Base-by-base conservation (phyloP, 2,113 vertebrate genomes). In the Acanthisitta chloris region DNA sequence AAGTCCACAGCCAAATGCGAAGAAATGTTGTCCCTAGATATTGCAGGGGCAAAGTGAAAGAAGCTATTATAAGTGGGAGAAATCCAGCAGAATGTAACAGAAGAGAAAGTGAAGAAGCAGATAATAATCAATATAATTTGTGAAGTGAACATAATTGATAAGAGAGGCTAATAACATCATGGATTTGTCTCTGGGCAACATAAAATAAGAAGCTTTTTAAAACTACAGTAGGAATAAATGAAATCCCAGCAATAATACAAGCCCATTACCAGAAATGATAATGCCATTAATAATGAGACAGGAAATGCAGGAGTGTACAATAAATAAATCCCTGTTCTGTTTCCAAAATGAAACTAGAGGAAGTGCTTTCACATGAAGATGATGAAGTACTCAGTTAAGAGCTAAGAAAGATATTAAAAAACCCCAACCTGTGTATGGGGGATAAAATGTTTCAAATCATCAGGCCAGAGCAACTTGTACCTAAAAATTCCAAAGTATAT, bases 401-500 rank as follows among this genome's bases (percentile, higher is more conserved):
- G 29, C 26, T 46, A 26, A 92, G 57, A 92, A 88, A 86, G 42
- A 51, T 42, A 78, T 51, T 82, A 28, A 16, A 38, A 85, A 61
- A 25, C 0, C 0, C 1, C 13, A 78, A 5, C 1, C 1, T 15
- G 73, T 66, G 9, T 43, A 62, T 0, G 1, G 14, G 6, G 24
- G 4, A 86, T 73, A 88, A 82, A 78, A 66, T 0, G 0, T 76
- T 86, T 86, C 24, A 51, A 83, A 92, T 74, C 82, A 90, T 20
- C 20, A 58, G n/a, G 12, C 10, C 29, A 58, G 38, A 31, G 34
- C 36, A 73, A 62, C 34, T 61, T 61, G 46, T 2, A 81, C 17
- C 20, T 86, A 36, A 77, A 92, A 86, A 51, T n/a, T 52, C 19
- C 20, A 42, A 52, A 43, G 38, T 82, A 69, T 79, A n/a, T n/a